phyloP scores from a whole-genome alignment of 1,140 invertebrate genomes.

The Physella acuta region DNA sequence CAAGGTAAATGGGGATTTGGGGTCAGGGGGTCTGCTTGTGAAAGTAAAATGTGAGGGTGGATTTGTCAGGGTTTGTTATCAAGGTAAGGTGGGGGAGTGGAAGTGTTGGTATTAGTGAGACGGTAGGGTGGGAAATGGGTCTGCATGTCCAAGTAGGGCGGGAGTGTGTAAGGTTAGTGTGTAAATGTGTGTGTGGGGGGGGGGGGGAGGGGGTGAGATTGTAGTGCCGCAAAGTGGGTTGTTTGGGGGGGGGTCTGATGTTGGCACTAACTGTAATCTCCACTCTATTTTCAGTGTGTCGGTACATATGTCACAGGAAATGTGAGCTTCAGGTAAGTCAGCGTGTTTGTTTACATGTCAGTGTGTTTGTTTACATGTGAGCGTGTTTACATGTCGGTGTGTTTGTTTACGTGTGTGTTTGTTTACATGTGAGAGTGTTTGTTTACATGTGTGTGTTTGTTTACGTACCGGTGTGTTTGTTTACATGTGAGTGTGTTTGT shows the following conservation, averaged over 20 bases:
- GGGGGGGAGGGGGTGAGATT: too few relatives aligned
- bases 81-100: too few relatives aligned
- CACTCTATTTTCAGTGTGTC: slow-evolving; percentile 25
- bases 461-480: not conserved
- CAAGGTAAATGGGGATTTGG: not conserved
- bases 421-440: too few relatives aligned
- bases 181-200: too few relatives aligned
- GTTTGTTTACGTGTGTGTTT: too few relatives aligned
- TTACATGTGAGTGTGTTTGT: not conserved
- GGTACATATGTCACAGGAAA: slow-evolving; percentile 34
- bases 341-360: too few relatives aligned
- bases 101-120: not conserved
- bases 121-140: too few relatives aligned
- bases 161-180: not conserved
- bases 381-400: too few relatives aligned
- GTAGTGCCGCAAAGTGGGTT: not conserved
- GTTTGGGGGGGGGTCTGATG: too few relatives aligned
- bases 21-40: not conserved
- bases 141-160: not conserved
- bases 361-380: too few relatives aligned
- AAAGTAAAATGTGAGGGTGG: too few relatives aligned
- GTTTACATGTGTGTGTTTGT: not conserved
- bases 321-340: slow-evolving; percentile 32
- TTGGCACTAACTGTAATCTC: not conserved
- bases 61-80: too few relatives aligned